These are phyloP conservation scores for Helostoma temminkii DNA, from an alignment of 2,797 vertebrate genomes.

Conservation along the genomic window DNA sequence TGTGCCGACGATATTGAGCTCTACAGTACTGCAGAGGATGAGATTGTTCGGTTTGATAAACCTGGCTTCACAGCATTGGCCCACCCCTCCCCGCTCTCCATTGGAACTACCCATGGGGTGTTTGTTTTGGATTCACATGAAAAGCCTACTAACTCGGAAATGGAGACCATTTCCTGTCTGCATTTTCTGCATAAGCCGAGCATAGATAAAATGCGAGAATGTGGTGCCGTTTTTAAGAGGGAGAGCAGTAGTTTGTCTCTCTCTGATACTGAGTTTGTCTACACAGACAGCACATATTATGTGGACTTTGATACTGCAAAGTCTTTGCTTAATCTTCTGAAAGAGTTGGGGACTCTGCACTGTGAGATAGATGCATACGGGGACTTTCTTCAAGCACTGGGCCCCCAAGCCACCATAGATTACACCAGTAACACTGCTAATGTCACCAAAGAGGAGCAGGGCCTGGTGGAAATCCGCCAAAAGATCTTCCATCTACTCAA, in stretches of 20 bases:
- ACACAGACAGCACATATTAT: slow-evolving; percentile 97
- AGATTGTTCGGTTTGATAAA: slow-evolving; percentile 84
- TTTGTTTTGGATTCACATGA: slow-evolving; percentile 87
- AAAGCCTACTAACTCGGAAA: slow-evolving; percentile 56
- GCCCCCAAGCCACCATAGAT: slow-evolving; percentile 84
- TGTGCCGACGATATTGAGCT: slow-evolving; percentile 96
- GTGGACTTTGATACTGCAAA: slow-evolving; percentile 82
- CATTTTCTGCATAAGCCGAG: slow-evolving; percentile 94
- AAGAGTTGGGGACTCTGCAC: slow-evolving; percentile 80
- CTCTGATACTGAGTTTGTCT: slow-evolving; percentile 82
- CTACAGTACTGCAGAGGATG: slow-evolving; percentile 81
- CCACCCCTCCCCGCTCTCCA: slow-evolving; percentile 88
- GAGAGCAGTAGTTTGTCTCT: slow-evolving; percentile 10
- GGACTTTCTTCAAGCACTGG: slow-evolving; percentile 95
- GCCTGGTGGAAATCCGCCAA: slow-evolving; percentile 82
- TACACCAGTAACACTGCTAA: slow-evolving; percentile 84
- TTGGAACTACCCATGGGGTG: slow-evolving; percentile 93
- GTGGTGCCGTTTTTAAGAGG: slow-evolving; percentile 82
- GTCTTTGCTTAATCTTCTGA: slow-evolving; percentile 84
- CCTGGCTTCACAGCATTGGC: slow-evolving; percentile 94
- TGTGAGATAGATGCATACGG: slow-evolving; percentile 98
- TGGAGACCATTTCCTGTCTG: slow-evolving; percentile 84
- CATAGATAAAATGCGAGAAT: slow-evolving; percentile 82
- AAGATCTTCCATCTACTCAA: slow-evolving; percentile 87
- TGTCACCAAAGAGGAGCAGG: slow-evolving; percentile 77